phyloP scores from a whole-genome alignment of 1,140 invertebrate genomes.

The Polypedilum vanderplanki region DNA sequence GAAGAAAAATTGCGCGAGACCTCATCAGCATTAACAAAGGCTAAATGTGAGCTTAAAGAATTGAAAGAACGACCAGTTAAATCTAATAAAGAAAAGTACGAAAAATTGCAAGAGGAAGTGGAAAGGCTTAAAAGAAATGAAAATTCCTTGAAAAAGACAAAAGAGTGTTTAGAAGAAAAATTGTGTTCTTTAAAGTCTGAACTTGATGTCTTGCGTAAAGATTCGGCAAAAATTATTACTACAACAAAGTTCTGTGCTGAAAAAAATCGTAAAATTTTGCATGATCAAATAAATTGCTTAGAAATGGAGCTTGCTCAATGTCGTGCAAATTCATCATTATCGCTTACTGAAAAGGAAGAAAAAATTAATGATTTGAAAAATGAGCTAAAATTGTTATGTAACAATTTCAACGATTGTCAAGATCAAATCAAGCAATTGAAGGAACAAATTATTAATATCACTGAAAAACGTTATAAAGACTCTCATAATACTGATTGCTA shows the following conservation, averaged over 20 bases:
- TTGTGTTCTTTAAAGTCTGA: conserved; percentile 54
- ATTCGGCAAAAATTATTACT: conserved; percentile 61
- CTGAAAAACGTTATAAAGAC: conserved; percentile 35
- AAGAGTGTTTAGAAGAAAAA: conserved; percentile 6
- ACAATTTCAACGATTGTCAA: conserved; percentile 42
- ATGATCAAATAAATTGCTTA: conserved; percentile 54
- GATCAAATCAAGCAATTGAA: conserved; percentile 42
- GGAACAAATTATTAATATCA: conserved; percentile 41
- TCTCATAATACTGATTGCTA: background rate
- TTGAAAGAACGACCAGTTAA: conserved; percentile 33
- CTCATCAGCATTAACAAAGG: conserved; percentile 34
- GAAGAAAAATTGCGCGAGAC: conserved; percentile 33
- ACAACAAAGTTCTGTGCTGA: conserved; percentile 62
- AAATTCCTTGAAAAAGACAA: background rate
- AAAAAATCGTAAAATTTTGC: conserved; percentile 49
- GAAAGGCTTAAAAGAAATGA: background rate
- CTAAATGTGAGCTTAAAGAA: conserved; percentile 40
- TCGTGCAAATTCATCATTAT: conserved; percentile 52
- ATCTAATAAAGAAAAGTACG: background rate
- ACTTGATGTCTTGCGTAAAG: conserved; percentile 59
- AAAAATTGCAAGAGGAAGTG: background rate
- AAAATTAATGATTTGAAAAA: conserved; percentile 45
- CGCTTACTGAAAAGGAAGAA: conserved; percentile 58
- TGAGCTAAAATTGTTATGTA: conserved; percentile 40
- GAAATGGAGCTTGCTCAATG: conserved; percentile 57